Base-by-base conservation (phyloP, 2,888 invertebrate species). In the Hanleya hanleyi region DNA sequence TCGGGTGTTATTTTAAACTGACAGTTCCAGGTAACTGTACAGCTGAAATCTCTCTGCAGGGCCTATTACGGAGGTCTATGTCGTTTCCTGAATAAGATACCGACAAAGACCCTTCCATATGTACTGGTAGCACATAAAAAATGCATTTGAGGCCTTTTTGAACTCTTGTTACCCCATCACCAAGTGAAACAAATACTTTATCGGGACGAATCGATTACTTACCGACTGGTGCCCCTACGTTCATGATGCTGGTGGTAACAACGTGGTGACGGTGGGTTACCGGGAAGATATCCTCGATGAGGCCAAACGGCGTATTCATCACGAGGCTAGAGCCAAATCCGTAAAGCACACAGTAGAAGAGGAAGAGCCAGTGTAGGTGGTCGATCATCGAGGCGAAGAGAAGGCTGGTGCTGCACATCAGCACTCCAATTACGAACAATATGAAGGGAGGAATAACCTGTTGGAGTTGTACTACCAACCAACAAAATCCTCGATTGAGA, bases 211-310 rank as follows among this genome's bases (percentile, higher is more conserved):
- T n/a, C n/a, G n/a, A n/a, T n/a, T 51, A 75, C 78, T 66, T 57
- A 81, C 81, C 79, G 6, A 81, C 51, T 6, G 81, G 81, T 36
- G 76, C 76, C 9, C 74, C 81, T 36, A 79, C 79, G 47, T 77
- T 79, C 67, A 73, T 75, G 49, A 81, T 71, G 49, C 80, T 80
- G 36, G 81, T 81, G 26, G 81, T 75, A 15, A 79, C 74, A 7
- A 81, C 77, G 57, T 81, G 78, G 12, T 74, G 57, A 7, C 71
- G 77, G 38, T 81, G 81, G 15, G 75, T 47, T 50, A 74, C 73
- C 29, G 81, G 81, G 64, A 79, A 80, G 67, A 79, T 72, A 26
- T 71, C 71, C 41, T 80, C 78, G 15, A 81, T 67, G 36, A 81
- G 69, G 49, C 57, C 76, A 73, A 76, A 80, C 12, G 81, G 80